These are phyloP conservation scores for Herpetotheres cachinnans DNA, from an alignment of 2,113 vertebrate species.

Conservation along the genomic window DNA sequence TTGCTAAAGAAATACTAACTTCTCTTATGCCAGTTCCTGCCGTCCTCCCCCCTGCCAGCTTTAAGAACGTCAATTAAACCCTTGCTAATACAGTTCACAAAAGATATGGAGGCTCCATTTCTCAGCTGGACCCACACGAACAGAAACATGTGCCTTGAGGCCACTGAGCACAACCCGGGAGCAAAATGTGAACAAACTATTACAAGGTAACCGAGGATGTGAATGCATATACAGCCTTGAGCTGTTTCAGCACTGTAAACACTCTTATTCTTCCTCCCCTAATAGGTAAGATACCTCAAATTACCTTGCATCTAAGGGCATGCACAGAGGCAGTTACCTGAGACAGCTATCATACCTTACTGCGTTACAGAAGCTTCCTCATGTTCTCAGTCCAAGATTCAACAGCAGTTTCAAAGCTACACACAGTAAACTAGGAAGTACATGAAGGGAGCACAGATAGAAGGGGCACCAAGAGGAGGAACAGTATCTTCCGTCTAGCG, in stretches of 20 bases:
- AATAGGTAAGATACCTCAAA: background rate
- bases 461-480: background rate
- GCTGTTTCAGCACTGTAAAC: background rate
- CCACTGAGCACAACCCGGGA: background rate
- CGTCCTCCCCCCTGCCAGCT: accelerated
- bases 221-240: background rate
- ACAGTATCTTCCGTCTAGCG: background rate
- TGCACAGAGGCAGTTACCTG: accelerated
- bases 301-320: background rate
- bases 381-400: background rate
- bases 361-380: background rate
- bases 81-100: background rate
- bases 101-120: background rate
- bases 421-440: background rate
- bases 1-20: background rate
- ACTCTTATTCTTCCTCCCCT: background rate
- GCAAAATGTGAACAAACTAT: background rate
- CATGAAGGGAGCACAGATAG: accelerated
- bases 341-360: background rate
- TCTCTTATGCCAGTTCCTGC: background rate
- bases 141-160: background rate
- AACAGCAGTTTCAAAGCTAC: background rate
- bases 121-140: background rate
- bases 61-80: background rate
- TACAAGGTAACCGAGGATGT: background rate